Conservation (phyloP, 2,113 vertebrate species). For the Phasianus colchicus region DNA sequence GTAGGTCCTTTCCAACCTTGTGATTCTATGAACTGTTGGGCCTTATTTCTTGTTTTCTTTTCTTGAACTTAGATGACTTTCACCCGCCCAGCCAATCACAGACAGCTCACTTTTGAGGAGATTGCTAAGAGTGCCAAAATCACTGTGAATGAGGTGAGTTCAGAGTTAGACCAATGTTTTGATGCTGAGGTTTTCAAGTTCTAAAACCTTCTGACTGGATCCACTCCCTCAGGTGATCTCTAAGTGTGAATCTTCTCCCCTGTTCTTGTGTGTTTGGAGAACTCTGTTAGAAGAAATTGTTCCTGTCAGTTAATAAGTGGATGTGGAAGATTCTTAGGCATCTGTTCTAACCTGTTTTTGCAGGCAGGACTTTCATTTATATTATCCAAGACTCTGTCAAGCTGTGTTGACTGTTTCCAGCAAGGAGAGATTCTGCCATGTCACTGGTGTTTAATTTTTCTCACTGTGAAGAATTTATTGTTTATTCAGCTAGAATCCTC, state of each 20-base stretch:
- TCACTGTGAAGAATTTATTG: not conserved
- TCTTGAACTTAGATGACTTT: slow-evolving; percentile 92
- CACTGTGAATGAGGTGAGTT: slow-evolving; percentile 89
- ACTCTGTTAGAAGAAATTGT: not conserved
- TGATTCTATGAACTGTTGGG: not conserved
- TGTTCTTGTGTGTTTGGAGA: not conserved
- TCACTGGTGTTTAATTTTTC: not conserved
- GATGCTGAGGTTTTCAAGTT: not conserved
- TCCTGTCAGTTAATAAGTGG: not conserved
- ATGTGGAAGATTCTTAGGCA: not conserved
- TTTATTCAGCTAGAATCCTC: not conserved
- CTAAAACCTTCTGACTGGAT: rapidly evolving
- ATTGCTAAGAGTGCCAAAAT: slow-evolving; percentile 93
- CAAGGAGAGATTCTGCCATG: not conserved
- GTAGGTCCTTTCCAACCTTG: no score
- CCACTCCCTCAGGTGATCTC: rapidly evolving
- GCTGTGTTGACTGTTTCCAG: not conserved
- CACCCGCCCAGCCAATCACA: slow-evolving; percentile 95
- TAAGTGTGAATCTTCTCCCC: rapidly evolving
- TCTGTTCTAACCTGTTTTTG: not conserved
- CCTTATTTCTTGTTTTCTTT: not conserved
- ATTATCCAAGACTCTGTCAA: not conserved
- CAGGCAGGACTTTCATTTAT: not conserved
- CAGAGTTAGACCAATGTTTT: rapidly evolving
- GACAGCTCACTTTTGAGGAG: slow-evolving; percentile 96